These are phyloP conservation scores for Lamprologus sp. DNA, from an alignment of 2,113 vertebrate genomes.

Conservation along the genomic window DNA sequence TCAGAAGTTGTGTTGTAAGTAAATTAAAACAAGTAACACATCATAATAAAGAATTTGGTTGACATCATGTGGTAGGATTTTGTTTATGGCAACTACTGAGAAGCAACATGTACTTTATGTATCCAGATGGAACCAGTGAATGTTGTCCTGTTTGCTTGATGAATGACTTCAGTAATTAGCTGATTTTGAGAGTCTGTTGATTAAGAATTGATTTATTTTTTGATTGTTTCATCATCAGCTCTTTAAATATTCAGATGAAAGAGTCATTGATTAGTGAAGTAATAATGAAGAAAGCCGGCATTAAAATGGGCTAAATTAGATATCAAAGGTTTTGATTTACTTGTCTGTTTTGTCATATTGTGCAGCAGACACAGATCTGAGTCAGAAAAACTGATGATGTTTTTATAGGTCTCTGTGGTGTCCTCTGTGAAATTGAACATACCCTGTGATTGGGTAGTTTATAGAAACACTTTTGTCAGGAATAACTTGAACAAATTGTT, in stretches of 20 bases:
- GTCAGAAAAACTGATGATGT: background rate
- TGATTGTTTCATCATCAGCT: background rate
- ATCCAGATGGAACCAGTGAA: background rate
- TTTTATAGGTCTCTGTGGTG: background rate
- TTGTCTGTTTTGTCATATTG: background rate
- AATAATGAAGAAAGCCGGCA: background rate
- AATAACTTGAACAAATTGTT: background rate
- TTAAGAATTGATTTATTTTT: background rate
- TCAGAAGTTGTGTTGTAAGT: background rate
- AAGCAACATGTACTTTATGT: background rate
- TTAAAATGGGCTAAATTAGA: background rate
- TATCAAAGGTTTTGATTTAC: background rate
- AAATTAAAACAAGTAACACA: background rate
- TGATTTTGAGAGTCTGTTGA: background rate
- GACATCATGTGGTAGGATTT: background rate
- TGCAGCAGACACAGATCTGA: background rate
- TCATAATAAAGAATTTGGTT: background rate
- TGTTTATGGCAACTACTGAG: background rate
- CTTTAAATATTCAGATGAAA: background rate
- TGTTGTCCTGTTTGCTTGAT: background rate
- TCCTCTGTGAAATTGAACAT: background rate
- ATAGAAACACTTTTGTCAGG: background rate
- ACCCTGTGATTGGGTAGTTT: background rate
- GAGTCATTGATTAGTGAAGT: background rate
- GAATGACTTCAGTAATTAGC: background rate